Percentiles rank a stretch among this genome's conserved stretches.
Conservation (phyloP, 1,140 invertebrate genomes). For the Delia radicum region DNA sequence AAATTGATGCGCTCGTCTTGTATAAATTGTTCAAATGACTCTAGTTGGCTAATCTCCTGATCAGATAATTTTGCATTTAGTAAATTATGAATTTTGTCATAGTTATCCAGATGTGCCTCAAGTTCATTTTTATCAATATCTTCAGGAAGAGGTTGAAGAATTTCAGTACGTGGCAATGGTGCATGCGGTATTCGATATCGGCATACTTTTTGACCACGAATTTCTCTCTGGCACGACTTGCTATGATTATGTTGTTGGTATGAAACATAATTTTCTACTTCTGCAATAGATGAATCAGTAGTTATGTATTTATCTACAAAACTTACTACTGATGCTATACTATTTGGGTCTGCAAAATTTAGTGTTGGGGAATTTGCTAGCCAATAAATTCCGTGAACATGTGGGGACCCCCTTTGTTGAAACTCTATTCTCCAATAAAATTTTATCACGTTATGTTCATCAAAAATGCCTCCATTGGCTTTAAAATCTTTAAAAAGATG, state of each 20-base stretch:
- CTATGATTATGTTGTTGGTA: conserved; percentile 27
- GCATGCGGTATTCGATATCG: conserved; percentile 24
- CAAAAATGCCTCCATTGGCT: conserved; percentile 26
- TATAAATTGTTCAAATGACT: conserved; percentile 10
- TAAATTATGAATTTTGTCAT: conserved; percentile 13
- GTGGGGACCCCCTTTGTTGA: conserved; percentile 56
- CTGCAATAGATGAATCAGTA: conserved; percentile 14
- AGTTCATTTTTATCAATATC: neutral
- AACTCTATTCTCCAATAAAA: conserved; percentile 53
- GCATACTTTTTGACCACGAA: conserved; percentile 3
- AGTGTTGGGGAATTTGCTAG: conserved; percentile 47
- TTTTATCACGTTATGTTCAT: conserved; percentile 31
- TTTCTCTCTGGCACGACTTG: conserved; percentile 3
- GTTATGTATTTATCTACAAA: conserved; percentile 28
- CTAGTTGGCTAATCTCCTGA: neutral
- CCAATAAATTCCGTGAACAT: conserved; percentile 56
- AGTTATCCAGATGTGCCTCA: neutral
- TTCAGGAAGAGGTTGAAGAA: conserved; percentile 9
- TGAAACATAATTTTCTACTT: neutral
- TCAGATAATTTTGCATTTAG: neutral
- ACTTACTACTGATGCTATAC: conserved; percentile 33
- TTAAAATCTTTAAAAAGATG: conserved; percentile 23
- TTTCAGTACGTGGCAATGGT: conserved; percentile 13
- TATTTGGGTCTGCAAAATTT: conserved; percentile 37
- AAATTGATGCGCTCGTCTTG: neutral